Base-by-base conservation (phyloP, 2,797 vertebrate species). In the Squalus acanthias region DNA sequence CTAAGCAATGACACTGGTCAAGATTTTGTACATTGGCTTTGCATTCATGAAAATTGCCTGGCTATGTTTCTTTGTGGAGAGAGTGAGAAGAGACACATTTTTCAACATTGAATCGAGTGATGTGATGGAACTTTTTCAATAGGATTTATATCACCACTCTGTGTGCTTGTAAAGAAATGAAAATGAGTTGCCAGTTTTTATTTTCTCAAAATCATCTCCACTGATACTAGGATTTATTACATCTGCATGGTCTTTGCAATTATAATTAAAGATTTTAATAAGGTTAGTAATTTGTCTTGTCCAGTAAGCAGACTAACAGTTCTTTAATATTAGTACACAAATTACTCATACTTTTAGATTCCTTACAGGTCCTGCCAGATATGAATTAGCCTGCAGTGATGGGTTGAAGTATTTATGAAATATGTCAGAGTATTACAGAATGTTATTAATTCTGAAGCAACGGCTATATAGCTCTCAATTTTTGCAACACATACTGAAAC, bases 371-470 rank as follows among this genome's bases (percentile, higher is more conserved):
- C 17, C 63, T 93, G 91, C 33, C 39, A 39, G 24, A 24, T 93
- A 67, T 9, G 63, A 93, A 39, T 22, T 39, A 69, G 20, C 33
- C 33, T 65, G 89, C 89, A 92, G 89, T 92, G 33, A 20, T 65
- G 33, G 8, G 20, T 93, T 93, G 63, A 93, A 67, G 63, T 65
- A 39, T 46, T 69, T 67, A 46, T 93, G 65, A 46, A 93, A 9
- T 67, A 93, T 93, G 3, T 69, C 65, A 93, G 13, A 46, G 91
- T 24, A 69, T 20, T 93, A 93, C 65, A 67, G 24, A 67, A 69
- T n/a, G n/a, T 67, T 93, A 93, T 93, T 93, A 93, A 69, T 93
- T 93, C 63, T 93, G 91, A 93, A 24, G 65, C 39, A 93, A 93
- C 69, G 91, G 17, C 22, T 67, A 67, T 67, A 93, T 6, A 0